Percentiles rank a stretch among this genome's conserved stretches.
These are phyloP conservation scores for Caenorhabditis briggsae DNA, from an alignment of 1,140 invertebrate genomes.

Conservation along the genomic window DNA sequence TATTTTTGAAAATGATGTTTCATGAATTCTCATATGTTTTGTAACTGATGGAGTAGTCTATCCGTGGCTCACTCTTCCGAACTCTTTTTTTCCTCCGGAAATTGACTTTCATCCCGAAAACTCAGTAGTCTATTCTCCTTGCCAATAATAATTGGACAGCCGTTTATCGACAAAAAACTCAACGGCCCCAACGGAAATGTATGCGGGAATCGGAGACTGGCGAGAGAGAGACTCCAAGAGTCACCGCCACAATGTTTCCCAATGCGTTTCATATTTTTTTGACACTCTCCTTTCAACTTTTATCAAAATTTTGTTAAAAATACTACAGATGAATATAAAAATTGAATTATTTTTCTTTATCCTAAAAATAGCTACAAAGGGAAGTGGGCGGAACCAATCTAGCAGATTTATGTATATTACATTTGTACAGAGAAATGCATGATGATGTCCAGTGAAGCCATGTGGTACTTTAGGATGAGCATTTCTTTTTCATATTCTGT, in stretches of 20 bases:
- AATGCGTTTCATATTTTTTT: background rate
- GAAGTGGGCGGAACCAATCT: slow-evolving; percentile 4
- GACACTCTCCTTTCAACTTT: background rate
- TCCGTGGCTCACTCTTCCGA: too few relatives aligned
- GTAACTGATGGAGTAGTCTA: too few relatives aligned
- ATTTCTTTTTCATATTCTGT: slow-evolving; percentile 9
- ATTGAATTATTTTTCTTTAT: too few relatives aligned
- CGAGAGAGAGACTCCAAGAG: background rate
- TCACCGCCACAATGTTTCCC: background rate
- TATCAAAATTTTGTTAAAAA: too few relatives aligned
- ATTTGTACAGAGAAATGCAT: background rate
- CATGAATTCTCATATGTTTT: too few relatives aligned
- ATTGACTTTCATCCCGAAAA: background rate
- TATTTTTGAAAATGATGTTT: too few relatives aligned
- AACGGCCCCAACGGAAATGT: slow-evolving; percentile 11
- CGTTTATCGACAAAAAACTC: background rate
- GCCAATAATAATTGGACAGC: background rate
- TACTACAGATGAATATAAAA: too few relatives aligned
- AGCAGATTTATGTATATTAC: background rate
- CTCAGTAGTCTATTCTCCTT: background rate
- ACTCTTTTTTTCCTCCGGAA: too few relatives aligned
- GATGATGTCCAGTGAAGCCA: background rate
- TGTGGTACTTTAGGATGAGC: slow-evolving; percentile 44
- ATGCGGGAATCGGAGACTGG: background rate
- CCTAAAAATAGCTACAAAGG: background rate